Base-by-base conservation (phyloP, 2,888 invertebrate species). In the Drosophila paucipuncta region DNA sequence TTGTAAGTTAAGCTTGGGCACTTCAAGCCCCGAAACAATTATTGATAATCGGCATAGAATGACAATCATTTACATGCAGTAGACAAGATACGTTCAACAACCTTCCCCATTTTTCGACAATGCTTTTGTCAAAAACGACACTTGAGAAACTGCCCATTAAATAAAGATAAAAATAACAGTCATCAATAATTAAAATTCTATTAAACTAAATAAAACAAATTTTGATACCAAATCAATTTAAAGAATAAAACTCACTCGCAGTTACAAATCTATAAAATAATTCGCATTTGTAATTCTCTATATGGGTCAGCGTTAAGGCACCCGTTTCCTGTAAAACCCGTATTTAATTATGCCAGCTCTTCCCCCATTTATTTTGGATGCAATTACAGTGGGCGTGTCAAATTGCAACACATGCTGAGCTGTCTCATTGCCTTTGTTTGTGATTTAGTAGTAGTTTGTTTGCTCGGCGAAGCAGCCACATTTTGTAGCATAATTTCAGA, bases 361-460 rank as follows among this genome's bases (percentile, higher is more conserved):
- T 64, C n/a, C 55, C 37, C 13, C 57, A 13, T n/a, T 41, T 16
- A 30, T 16, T 35, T 50, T 7, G 16, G 39, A 5, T 52, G 76
- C 62, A 73, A 67, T 78, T 71, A 71, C 58, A 55, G 62, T 63
- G 65, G 78, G 78, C 78, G 78, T 75, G 72, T 53, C 68, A 16
- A 59, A 65, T 55, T 52, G 64, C 62, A 72, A 68, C 78, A 75
- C 75, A 75, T 78, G 78, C 71, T 35, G 37, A 16, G 67, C 78
- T 72, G 78, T 74, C 78, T 78, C 74, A 77, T 78, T 78, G 78
- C 67, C 62, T 74, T 74, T 65, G 43, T 58, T 37, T 7, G 49
- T 74, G 77, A 77, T 77, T 78, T 78, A 77, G 43, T 67, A 35
- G 47, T 47, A 28, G 25, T 47, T 28, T 60, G n/a, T 52, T 49